These are phyloP conservation scores for Eupithecia exiguata DNA, from an alignment of 2,888 invertebrate genomes.

Conservation along the genomic window DNA sequence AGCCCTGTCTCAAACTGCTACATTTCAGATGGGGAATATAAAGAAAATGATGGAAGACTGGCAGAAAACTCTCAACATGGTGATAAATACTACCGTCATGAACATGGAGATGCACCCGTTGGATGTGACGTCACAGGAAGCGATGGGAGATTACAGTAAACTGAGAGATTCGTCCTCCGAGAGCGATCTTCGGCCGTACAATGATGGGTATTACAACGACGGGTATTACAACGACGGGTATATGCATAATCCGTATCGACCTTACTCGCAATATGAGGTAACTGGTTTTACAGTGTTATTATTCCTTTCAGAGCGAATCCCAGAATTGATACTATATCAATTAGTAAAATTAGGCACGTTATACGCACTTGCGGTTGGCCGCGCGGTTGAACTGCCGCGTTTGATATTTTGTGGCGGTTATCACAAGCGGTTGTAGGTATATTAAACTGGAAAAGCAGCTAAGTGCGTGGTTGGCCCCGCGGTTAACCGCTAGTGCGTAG, in stretches of 20 bases:
- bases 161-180: conserved; percentile 63
- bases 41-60: conserved; percentile 72
- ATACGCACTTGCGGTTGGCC: too few species aligned
- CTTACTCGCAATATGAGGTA: conserved; percentile 60
- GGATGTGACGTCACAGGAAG: conserved; percentile 68
- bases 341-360: too few species aligned
- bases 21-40: conserved; percentile 69
- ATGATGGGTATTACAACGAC: conserved; percentile 53
- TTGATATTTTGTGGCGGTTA: too few species aligned
- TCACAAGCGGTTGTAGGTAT: too few species aligned
- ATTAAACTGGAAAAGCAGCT: too few species aligned
- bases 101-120: conserved; percentile 59
- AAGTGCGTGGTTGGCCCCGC: too few species aligned
- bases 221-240: conserved; percentile 62
- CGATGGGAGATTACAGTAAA: conserved; percentile 72
- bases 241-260: conserved; percentile 58
- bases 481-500: too few species aligned
- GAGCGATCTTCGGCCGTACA: conserved; percentile 59
- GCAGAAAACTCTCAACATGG: conserved; percentile 71
- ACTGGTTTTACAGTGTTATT: conserved; percentile 18
- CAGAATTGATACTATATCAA: background rate
- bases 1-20: background rate
- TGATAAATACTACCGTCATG: conserved; percentile 63
- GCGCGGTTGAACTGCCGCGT: too few species aligned
- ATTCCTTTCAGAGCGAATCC: background rate